These are phyloP conservation scores for Echinarachnius parma DNA, from an alignment of 53 echinoderm and acorn worm species.

Conservation along the genomic window DNA sequence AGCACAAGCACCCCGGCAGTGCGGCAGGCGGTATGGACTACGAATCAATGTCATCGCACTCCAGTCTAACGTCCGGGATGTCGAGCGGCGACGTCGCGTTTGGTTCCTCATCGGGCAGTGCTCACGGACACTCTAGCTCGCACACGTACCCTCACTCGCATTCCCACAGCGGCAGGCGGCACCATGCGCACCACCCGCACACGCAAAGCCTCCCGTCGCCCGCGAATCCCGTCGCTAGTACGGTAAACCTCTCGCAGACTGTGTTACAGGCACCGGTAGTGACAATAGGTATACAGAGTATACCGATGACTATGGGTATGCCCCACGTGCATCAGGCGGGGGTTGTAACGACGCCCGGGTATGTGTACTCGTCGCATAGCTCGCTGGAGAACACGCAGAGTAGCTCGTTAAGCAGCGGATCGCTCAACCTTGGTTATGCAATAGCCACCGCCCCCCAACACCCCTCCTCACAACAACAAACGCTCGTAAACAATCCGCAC, in stretches of 20 bases:
- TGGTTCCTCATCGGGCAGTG: slow-evolving; percentile 57
- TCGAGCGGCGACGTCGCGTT: slow-evolving; percentile 55
- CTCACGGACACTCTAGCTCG: slow-evolving; percentile 69
- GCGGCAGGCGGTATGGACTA: slow-evolving; percentile 79
- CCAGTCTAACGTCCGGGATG: slow-evolving; percentile 62
- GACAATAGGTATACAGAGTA: slow-evolving; percentile 23
- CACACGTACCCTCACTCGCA: slow-evolving; percentile 70
- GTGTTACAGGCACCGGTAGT: slow-evolving; percentile 38
- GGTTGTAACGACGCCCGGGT: slow-evolving; percentile 47
- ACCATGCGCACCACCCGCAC: slow-evolving; percentile 51
- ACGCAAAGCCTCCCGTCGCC: slow-evolving; percentile 36
- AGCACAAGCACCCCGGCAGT: slow-evolving; percentile 42
- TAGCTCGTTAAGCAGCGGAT: slow-evolving; percentile 55
- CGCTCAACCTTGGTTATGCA: slow-evolving; percentile 69
- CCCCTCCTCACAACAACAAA: slow-evolving; percentile 23
- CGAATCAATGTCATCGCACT: slow-evolving; percentile 56
- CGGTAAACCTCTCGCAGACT: slow-evolving; percentile 52
- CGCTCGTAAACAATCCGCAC: slow-evolving; percentile 44
- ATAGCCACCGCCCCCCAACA: slow-evolving; percentile 46
- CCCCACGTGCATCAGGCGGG: slow-evolving; percentile 65
- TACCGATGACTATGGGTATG: slow-evolving; percentile 40
- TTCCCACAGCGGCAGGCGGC: slow-evolving; percentile 48
- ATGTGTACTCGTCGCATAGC: slow-evolving; percentile 65
- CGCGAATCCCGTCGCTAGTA: slow-evolving; percentile 37
- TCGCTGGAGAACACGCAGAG: slow-evolving; percentile 42